phyloP scores from a whole-genome alignment of 2,888 invertebrate species.

The Drosophila macrospina region DNA sequence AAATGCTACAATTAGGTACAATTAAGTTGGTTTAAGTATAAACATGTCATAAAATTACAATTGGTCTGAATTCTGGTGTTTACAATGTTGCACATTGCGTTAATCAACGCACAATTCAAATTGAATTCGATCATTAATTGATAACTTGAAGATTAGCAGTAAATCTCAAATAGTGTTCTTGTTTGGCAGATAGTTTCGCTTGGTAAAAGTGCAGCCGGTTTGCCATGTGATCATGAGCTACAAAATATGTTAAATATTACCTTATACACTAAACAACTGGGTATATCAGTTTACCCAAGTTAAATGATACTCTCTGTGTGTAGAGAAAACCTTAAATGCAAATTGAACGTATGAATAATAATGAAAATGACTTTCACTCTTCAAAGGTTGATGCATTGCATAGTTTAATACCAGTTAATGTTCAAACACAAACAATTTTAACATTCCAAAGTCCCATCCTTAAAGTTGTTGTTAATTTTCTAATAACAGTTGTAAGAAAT shows the following conservation, averaged over 20 bases:
- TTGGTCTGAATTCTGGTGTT: not conserved
- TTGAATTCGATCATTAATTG: conserved; percentile 2
- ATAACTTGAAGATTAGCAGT: not conserved
- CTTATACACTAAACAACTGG: conserved; percentile 8
- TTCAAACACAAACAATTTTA: too few relatives aligned
- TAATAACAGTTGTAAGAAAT: too few relatives aligned
- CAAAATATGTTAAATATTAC: conserved; percentile 48
- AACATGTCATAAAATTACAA: not conserved
- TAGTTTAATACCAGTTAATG: not conserved
- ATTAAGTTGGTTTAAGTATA: not conserved
- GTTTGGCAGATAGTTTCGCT: conserved; percentile 7
- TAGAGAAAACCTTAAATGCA: not conserved
- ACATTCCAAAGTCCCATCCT: too few relatives aligned
- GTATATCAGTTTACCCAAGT: not conserved
- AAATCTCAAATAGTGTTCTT: conserved; percentile 5
- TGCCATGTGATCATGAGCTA: conserved; percentile 47
- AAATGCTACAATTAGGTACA: too few relatives aligned
- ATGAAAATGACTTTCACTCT: conserved; percentile 31
- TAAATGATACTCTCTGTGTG: not conserved
- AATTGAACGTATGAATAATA: not conserved
- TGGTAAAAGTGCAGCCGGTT: conserved; percentile 53
- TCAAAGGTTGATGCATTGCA: conserved; percentile 5
- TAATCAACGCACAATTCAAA: conserved; percentile 3
- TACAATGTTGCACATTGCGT: not conserved
- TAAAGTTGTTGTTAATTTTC: too few relatives aligned